phyloP scores from a whole-genome alignment of 2,797 vertebrate species.

The Paguma larvata region DNA sequence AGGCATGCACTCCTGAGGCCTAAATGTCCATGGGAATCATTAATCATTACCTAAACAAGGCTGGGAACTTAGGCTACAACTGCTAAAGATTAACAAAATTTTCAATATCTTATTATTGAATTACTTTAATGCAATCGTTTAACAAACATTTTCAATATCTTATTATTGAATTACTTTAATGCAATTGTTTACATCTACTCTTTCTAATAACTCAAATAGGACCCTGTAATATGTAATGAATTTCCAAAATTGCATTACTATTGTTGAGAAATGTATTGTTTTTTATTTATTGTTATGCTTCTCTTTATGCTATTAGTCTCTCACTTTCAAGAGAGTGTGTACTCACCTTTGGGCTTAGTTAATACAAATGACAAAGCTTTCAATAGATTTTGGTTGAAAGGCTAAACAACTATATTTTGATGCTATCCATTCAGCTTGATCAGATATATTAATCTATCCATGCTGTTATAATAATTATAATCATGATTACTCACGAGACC shows the following conservation, averaged over 20 bases:
- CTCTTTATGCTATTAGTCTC: not conserved
- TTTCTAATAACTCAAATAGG: not conserved
- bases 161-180: not conserved
- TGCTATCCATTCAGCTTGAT: not conserved
- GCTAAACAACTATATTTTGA: not conserved
- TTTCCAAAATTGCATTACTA: not conserved
- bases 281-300: not conserved
- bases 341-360: not conserved
- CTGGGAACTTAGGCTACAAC: not conserved
- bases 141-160: not conserved
- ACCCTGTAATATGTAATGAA: not conserved
- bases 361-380: not conserved
- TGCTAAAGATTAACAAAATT: not conserved
- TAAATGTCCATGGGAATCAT: not conserved
- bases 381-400: not conserved
- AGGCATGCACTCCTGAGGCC: not conserved
- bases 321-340: not conserved
- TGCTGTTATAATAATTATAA: not conserved
- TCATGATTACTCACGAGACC: not conserved
- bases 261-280: not conserved
- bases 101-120: not conserved
- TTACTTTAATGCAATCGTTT: too few relatives aligned
- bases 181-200: not conserved
- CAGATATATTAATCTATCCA: not conserved
- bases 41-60: not conserved